These are phyloP conservation scores for Ormyrus labotus DNA, from an alignment of 2,888 invertebrate genomes.

Conservation along the genomic window DNA sequence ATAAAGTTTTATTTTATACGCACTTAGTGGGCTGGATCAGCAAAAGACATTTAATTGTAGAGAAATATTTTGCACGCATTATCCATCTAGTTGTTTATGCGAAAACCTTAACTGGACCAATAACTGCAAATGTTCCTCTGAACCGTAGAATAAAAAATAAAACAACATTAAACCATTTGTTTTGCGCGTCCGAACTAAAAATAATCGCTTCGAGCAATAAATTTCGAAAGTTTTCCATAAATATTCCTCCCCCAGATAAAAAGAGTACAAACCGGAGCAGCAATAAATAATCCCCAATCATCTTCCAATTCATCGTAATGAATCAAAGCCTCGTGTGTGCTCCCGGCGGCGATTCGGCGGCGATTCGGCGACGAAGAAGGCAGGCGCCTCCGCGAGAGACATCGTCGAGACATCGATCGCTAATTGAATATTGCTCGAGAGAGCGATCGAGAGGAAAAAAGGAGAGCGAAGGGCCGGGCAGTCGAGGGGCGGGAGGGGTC, in stretches of 20 bases:
- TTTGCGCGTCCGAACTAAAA: no score
- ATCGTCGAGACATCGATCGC: slow-evolving; percentile 34
- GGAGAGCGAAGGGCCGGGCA: slow-evolving; percentile 58
- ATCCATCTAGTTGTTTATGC: no score
- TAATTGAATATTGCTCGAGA: slow-evolving; percentile 29
- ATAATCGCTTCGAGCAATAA: no score
- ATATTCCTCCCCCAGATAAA: neutral
- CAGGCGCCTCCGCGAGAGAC: slow-evolving; percentile 12
- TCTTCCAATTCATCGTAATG: slow-evolving; percentile 1
- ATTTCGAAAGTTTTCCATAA: no score
- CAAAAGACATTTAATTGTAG: no score
- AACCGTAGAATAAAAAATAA: no score
- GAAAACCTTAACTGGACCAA: no score
- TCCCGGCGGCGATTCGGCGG: slow-evolving; percentile 4
- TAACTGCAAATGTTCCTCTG: no score
- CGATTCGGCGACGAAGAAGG: neutral
- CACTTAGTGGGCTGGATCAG: no score
- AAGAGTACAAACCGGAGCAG: neutral
- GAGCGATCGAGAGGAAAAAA: neutral
- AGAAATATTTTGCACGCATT: no score
- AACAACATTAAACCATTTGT: no score
- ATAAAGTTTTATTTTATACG: no score
- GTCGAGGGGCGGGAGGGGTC: neutral
- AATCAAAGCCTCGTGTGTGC: neutral
- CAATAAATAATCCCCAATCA: slow-evolving; percentile 15